Base-by-base conservation (phyloP, 2,888 invertebrate genomes). In the Omphaloscelis lunosa region DNA sequence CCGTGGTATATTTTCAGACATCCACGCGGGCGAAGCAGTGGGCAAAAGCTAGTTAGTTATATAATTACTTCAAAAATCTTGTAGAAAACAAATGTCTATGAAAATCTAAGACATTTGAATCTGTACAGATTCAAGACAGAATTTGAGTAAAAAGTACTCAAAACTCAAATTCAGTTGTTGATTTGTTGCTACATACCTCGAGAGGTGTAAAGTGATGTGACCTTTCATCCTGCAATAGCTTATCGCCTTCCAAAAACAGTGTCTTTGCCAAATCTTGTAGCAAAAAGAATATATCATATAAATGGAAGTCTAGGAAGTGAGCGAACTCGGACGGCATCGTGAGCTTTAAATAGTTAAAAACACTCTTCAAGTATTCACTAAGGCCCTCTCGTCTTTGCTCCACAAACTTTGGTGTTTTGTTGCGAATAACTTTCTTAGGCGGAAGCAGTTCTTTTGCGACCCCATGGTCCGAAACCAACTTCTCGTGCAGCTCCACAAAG, bases 361-460 rank as follows among this genome's bases (percentile, higher is more conserved):
- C 97, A 86, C 97, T 98, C 90, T 97, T 97, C 68, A 99, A 96
- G 94, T 99, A 99, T 69, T 97, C 97, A 93, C 99, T 98, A 61
- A 99, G 95, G 27, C 98, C 98, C 83, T 97, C 97, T 79, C 98
- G 97, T 73, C 99, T 97, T 90, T 98, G 98, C 91, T 98, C 98
- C 2, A 99, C 97, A 92, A 99, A 99, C 75, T 97, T 97, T 0
- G 98, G 98, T 84, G 98, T 98, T 94, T 98, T 98, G 92, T 99
- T 99, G 1, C 99, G 98, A 89, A 99, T 98, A 7, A 99, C 97
- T 96, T 99, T 99, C 94, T 99, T 99, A 0, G 99, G 99, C 20
- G 99, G 99, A 27, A 99, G 95, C 79, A 99, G 97, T 89, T 98
- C 98, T 92, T 98, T 98, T 12, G 98, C 97, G 7, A 99, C 97